These are phyloP conservation scores for Sebastes schlegelii DNA, from an alignment of 2,113 vertebrate genomes.

Conservation along the genomic window DNA sequence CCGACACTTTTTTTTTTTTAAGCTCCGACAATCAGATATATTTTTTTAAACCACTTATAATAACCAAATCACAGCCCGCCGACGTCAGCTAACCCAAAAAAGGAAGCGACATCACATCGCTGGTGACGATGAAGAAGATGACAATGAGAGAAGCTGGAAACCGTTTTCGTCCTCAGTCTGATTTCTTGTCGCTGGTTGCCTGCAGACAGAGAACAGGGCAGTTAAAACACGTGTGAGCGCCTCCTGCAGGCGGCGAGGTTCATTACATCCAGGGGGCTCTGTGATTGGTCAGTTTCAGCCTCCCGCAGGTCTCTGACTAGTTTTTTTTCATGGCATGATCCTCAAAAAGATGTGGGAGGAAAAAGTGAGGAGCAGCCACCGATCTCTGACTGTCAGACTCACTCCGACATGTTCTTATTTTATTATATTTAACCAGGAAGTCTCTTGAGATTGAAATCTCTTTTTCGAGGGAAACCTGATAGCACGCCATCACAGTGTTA, in stretches of 20 bases:
- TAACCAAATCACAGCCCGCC: constrained; percentile 32
- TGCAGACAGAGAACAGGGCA: constrained; percentile 44
- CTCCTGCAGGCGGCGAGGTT: neutral
- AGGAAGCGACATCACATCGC: constrained; percentile 29
- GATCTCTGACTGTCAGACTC: no score
- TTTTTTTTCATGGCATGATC: no score
- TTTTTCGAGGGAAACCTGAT: no score
- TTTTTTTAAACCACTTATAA: neutral
- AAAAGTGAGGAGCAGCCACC: no score
- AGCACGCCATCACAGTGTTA: no score
- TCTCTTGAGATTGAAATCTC: no score
- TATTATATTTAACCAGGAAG: no score
- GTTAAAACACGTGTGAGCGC: neutral
- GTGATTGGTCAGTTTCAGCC: neutral
- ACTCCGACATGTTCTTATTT: no score
- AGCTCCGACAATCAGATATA: constrained; percentile 10
- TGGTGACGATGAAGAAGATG: constrained; percentile 19
- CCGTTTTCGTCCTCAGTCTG: constrained; percentile 66
- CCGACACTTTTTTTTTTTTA: neutral
- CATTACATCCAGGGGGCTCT: neutral
- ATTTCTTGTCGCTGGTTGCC: constrained; percentile 82
- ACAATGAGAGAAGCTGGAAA: neutral
- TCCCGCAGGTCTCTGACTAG: no score
- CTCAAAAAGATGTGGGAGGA: no score
- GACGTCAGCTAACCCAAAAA: neutral